Base-by-base conservation (phyloP, 2,888 invertebrate species). In the Lepeophtheirus nordmannii region DNA sequence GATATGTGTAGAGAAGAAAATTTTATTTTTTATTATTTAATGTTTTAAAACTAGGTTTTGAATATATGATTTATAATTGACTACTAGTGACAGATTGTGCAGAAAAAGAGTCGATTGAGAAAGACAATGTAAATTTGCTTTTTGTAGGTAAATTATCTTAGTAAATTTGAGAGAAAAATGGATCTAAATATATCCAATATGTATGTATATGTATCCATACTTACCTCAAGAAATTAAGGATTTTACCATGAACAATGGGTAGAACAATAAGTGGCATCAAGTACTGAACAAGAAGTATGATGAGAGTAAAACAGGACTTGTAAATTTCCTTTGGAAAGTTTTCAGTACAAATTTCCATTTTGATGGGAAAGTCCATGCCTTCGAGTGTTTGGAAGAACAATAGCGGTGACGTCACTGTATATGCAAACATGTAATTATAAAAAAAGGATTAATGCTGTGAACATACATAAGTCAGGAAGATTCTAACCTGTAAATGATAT, bases 211-310 rank as follows among this genome's bases (percentile, higher is more conserved):
- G 1, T 20, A 53, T 53, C 53, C 20, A 53, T 53, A 23, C n/a
- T 58, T 22, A 58, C 58, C 58, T 58, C 38, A 61, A 20, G 20
- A 61, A 61, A 11, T 38, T 38, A 22, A 61, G 38, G 8, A 61
- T 61, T 20, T 61, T 61, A 39, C 37, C 46, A 22, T 62, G 63
- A 20, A 62, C 63, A 56, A 62, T 53, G 11, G 63, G 63, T 5
- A 62, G 11, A 22, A 62, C 46, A n/a, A 62, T 17, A 20, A 62
- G 41, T 2, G 63, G 63, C 20, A 62, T 22, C 14, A 62, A 12
- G 11, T 62, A 62, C 53, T 62, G 63, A n/a, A 62, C 3, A 12
- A 62, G n/a, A 14, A 62, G 46, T 1, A 62, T 62, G 23, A 53
- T 23, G 12, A 62, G 12, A 17, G 63, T 62, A 22, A 62, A 40